A percentile compares a stretch with the other conserved stretches of the same genome.
Conservation (phyloP, 2,113 vertebrate genomes). For the Pterocles gutturalis region DNA sequence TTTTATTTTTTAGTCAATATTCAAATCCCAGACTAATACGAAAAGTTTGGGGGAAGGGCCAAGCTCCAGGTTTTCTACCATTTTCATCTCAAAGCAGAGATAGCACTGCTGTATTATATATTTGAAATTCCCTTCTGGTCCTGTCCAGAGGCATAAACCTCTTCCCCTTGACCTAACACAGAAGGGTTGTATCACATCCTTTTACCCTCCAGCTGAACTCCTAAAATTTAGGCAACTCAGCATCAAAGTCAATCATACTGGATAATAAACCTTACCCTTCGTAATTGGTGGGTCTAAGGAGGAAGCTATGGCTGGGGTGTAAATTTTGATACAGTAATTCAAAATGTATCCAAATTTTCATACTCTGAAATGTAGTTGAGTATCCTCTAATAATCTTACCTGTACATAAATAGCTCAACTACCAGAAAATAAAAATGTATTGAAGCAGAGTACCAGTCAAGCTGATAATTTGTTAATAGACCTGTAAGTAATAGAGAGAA, state of each 20-base stretch:
- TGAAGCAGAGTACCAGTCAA: background rate
- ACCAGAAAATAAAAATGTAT: background rate
- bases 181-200: background rate
- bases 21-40: background rate
- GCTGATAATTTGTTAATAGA: background rate
- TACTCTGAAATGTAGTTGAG: background rate
- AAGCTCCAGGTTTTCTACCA: background rate
- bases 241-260: background rate
- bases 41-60: background rate
- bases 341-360: background rate
- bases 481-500: background rate
- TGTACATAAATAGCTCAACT: background rate
- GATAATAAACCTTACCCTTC: background rate
- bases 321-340: background rate
- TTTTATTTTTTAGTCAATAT: background rate
- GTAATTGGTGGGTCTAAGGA: background rate
- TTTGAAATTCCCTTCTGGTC: background rate
- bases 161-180: background rate
- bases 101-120: background rate
- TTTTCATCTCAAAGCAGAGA: background rate
- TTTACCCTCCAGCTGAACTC: background rate
- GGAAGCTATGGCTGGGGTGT: background rate
- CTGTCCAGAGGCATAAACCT: background rate
- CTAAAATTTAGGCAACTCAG: background rate
- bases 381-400: background rate